Evolutionary conservation across 2,888 invertebrate species (phyloP), one percentile per base, ranked within the genome.

Genomic region (Entomobrya multifasciata): DNA sequence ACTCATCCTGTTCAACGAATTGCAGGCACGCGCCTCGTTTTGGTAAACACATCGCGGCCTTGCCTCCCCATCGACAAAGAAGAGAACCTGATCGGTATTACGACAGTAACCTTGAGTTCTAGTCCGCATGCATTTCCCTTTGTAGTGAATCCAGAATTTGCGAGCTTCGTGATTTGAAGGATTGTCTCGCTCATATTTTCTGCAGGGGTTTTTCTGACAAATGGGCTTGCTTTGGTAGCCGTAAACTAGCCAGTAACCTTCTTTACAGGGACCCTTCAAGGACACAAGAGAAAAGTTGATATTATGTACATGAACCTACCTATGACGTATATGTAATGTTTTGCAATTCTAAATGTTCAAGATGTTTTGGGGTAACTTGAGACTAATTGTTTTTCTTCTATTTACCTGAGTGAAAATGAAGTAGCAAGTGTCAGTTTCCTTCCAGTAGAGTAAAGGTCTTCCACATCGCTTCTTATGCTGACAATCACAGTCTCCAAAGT

Each of bases 401-500:
- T 62, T 60, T 65, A 88, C 89, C 85, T 89, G 89, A 6, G 89
- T 88, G 77, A 90, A 89, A 11, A 89, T 88, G 22, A 87, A 89
- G 60, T 90, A 91, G 78, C 91, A 91, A 4, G 88, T 83, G 77
- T 91, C 89, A 0, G 89, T 89, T 25, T 82, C 76, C 20, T 88
- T 87, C 91, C 91, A 91, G 84, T 90, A 91, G n/a, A 90, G 22
- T 2, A 91, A 55, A 0, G 91, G 91, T 30, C 91, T 78, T 49
- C 91, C 91, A 74, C 91, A 91, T 11, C 90, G 86, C n/a, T 78
- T 83, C 17, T 85, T 87, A 55, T 89, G 88, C 52, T 87, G 82
- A 72, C 91, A 91, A 55, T 91, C 91, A 77, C 91, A 91, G 4
- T 87, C 82, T 13, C 91, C 91, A 60, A 85, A 90, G 27, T 91